Conservation (phyloP, 2,113 vertebrate species). For the Amphilophus citrinellus region DNA sequence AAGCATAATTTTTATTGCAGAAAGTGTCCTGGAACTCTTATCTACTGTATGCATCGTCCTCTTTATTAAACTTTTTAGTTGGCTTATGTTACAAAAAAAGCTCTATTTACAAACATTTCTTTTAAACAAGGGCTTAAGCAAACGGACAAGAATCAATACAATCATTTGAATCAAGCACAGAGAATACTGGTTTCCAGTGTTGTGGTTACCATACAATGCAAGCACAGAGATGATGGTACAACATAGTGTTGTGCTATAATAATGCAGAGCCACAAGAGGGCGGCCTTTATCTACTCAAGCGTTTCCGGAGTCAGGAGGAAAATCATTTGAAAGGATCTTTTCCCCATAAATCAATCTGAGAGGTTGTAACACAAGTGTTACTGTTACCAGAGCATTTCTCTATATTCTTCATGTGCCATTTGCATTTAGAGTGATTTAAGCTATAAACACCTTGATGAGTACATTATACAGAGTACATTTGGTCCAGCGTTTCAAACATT, state of each 20-base stretch:
- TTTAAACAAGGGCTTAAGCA: slow-evolving; percentile 67
- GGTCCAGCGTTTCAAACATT: slow-evolving; percentile 31
- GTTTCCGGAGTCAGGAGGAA: slow-evolving; percentile 20
- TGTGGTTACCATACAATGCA: slow-evolving; percentile 42
- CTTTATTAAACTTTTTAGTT: slow-evolving; percentile 72
- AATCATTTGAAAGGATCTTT: neutral
- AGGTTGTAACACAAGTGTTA: slow-evolving; percentile 14
- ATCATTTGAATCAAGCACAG: slow-evolving; percentile 71
- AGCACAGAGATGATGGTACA: slow-evolving; percentile 50
- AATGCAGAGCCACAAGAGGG: slow-evolving; percentile 61
- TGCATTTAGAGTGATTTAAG: slow-evolving; percentile 1
- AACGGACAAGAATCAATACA: slow-evolving; percentile 73
- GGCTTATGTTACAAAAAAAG: slow-evolving; percentile 73
- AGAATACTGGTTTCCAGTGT: slow-evolving; percentile 36
- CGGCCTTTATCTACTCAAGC: slow-evolving; percentile 44
- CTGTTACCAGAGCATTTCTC: neutral
- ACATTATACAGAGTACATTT: slow-evolving; percentile 3
- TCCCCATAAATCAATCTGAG: neutral
- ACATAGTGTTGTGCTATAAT: slow-evolving; percentile 52
- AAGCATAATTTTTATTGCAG: neutral
- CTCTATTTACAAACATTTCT: slow-evolving; percentile 72
- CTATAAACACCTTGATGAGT: neutral
- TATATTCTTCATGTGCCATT: neutral
- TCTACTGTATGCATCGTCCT: slow-evolving; percentile 25
- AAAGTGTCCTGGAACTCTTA: neutral